These are phyloP conservation scores for Spilarctia lutea DNA, from an alignment of 2,888 invertebrate species.

Conservation along the genomic window DNA sequence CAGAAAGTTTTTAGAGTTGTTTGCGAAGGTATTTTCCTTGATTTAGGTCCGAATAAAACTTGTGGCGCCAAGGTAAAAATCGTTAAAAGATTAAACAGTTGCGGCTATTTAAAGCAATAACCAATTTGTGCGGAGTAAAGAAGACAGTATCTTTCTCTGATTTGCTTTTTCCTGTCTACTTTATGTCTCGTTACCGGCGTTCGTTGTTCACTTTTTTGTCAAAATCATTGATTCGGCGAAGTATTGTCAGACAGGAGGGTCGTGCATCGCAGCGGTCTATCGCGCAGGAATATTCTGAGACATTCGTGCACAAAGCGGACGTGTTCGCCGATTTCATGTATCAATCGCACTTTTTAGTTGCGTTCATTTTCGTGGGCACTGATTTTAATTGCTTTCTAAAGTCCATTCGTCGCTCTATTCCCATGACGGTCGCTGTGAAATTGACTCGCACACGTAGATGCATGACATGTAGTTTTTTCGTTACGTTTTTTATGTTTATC, in stretches of 20 bases:
- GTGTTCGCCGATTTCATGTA: conserved; percentile 73
- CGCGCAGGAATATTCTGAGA: conserved; percentile 44
- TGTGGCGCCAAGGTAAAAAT: conserved; percentile 52
- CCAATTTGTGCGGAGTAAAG: conserved; percentile 34
- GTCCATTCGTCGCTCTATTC: conserved; percentile 83
- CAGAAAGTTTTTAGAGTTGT: conserved; percentile 63
- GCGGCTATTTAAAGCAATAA: conserved; percentile 42
- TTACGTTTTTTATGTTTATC: conserved; percentile 80
- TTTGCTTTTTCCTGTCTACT: conserved; percentile 52
- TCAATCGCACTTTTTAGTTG: conserved; percentile 75
- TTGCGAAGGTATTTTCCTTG: conserved; percentile 58
- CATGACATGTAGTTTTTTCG: conserved; percentile 86
- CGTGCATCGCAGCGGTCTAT: conserved; percentile 49
- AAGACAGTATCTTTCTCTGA: conserved; percentile 40
- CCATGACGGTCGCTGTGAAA: conserved; percentile 85
- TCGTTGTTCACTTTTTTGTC: conserved; percentile 60
- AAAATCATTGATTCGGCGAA: conserved; percentile 64
- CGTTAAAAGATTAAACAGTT: conserved; percentile 38
- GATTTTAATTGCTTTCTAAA: conserved; percentile 85
- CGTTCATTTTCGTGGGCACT: conserved; percentile 70
- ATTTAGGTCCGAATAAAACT: conserved; percentile 57
- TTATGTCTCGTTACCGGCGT: conserved; percentile 45
- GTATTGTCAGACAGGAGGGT: conserved; percentile 52
- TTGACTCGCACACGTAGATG: conserved; percentile 85
- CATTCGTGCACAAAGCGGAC: conserved; percentile 63